phyloP scores from a whole-genome alignment of 2,113 vertebrate species.

The Cephalopterus ornatus region DNA sequence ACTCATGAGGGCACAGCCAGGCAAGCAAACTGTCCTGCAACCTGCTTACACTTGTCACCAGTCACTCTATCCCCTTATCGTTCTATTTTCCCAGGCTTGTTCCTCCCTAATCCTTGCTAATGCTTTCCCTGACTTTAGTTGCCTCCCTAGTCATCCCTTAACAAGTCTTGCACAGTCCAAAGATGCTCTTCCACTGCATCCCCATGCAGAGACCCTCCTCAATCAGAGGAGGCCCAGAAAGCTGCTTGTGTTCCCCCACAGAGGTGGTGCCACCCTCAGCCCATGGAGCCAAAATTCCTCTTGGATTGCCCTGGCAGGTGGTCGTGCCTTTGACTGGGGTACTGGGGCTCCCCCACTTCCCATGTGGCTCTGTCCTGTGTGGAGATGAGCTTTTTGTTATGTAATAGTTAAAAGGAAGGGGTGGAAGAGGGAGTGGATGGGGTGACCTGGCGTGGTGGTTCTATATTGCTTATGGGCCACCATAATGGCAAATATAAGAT shows the following conservation, averaged over 20 bases:
- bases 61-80: not conserved
- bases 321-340: not conserved
- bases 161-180: not conserved
- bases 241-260: not conserved
- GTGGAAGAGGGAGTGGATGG: not conserved
- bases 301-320: not conserved
- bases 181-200: not conserved
- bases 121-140: not conserved
- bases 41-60: not conserved
- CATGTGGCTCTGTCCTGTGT: not conserved
- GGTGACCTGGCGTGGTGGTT: not conserved
- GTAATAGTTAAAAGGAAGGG: not conserved
- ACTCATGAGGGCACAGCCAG: not conserved
- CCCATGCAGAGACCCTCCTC: not conserved
- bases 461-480: not conserved
- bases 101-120: not conserved
- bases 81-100: not conserved
- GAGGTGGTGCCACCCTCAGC: not conserved
- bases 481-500: not conserved
- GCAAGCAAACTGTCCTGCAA: not conserved
- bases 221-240: not conserved
- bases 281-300: not conserved
- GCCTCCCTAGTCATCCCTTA: accelerated
- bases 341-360: not conserved
- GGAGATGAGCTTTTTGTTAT: not conserved